These are phyloP conservation scores for Drosophila anomelani DNA, from an alignment of 2,888 invertebrate species.

Conservation along the genomic window DNA sequence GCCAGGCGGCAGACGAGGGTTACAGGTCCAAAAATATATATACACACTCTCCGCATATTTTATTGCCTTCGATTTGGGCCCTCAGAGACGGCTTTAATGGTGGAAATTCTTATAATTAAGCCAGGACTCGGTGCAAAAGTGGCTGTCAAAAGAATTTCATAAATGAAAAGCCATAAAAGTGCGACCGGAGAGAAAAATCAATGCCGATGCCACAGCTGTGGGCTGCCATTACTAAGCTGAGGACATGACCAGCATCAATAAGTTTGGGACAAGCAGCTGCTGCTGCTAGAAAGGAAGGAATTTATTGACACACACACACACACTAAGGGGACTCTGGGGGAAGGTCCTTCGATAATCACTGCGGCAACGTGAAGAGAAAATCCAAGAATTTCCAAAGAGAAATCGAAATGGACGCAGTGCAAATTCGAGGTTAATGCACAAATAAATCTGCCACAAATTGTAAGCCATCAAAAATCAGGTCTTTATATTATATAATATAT, in stretches of 20 bases:
- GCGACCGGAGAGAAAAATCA: constrained; percentile 65
- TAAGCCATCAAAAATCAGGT: constrained; percentile 69
- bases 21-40: constrained; percentile 7
- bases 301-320: constrained; percentile 59
- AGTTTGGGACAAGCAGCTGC: constrained; percentile 61
- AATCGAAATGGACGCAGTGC: constrained; percentile 65
- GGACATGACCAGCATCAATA: constrained; percentile 76
- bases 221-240: constrained; percentile 29
- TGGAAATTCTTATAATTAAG: constrained; percentile 44
- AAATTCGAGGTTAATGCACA: constrained; percentile 77
- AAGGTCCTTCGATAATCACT: constrained; percentile 63
- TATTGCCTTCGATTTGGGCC: constrained; percentile 30
- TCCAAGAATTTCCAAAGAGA: constrained; percentile 25
- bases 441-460: constrained; percentile 77
- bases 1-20: constrained; percentile 28
- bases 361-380: constrained; percentile 29
- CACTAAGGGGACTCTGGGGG: neutral
- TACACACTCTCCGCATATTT: neutral
- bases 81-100: constrained; percentile 14
- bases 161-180: constrained; percentile 71
- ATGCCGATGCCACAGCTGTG: constrained; percentile 63
- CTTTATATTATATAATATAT: constrained; percentile 3
- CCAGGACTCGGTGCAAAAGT: constrained; percentile 33
- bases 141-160: constrained; percentile 61
- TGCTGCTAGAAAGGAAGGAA: constrained; percentile 57